phyloP scores from a whole-genome alignment of 2,113 vertebrate genomes.

The Brachypodius melanocephalos region DNA sequence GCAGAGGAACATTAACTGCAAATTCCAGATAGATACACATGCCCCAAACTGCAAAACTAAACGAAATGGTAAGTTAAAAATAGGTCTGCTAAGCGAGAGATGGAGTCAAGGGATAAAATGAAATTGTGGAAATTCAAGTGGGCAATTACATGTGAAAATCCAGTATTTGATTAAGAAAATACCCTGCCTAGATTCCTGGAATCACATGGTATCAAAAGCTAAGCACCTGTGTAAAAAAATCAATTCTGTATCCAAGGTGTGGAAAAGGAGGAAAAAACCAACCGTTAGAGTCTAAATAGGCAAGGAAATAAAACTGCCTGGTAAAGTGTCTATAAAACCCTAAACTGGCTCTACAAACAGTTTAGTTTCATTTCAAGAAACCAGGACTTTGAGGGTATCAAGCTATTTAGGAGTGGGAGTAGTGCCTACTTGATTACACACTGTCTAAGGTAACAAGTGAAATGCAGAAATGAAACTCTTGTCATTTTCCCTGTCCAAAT shows the following conservation, averaged over 20 bases:
- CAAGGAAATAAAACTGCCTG: conserved; percentile 30
- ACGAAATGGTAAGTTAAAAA: not conserved
- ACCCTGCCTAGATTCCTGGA: conserved; percentile 45
- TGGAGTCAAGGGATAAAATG: not conserved
- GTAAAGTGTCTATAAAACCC: conserved; percentile 43
- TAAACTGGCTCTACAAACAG: conserved; percentile 47
- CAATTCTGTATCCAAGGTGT: conserved; percentile 7
- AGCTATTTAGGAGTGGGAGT: not conserved
- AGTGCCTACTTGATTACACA: not conserved
- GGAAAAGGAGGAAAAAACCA: not conserved
- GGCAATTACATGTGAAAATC: not conserved
- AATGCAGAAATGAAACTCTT: conserved; percentile 41
- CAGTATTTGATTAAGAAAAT: conserved; percentile 43
- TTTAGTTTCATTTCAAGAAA: conserved; percentile 41
- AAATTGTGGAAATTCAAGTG: not conserved
- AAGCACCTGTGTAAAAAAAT: conserved; percentile 54
- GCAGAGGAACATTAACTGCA: not conserved
- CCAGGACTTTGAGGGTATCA: not conserved
- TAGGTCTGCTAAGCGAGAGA: not conserved
- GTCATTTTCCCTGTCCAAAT: not conserved
- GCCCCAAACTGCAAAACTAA: not conserved
- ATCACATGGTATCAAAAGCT: conserved; percentile 43
- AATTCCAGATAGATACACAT: not conserved
- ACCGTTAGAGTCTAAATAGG: not conserved
- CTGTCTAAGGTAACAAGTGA: conserved; percentile 27